These are phyloP conservation scores for Gonioctena quinquepunctata DNA, from an alignment of 1,140 invertebrate genomes.

Conservation along the genomic window DNA sequence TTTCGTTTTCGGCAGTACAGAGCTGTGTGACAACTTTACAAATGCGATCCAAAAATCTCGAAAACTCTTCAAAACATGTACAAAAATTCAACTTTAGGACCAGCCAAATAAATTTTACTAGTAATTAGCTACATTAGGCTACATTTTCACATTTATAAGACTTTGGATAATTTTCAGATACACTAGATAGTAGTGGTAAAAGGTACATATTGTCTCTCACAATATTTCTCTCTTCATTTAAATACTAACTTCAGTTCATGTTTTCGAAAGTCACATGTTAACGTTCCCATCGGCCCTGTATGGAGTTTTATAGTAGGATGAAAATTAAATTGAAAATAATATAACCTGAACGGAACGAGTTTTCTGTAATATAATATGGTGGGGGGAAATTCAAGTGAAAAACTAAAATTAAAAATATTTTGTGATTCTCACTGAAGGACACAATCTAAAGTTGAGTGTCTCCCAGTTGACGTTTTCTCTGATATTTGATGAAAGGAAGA, in stretches of 20 bases:
- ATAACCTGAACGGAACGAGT: too few relatives aligned
- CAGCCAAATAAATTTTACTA: conserved; percentile 16
- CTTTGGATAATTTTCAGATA: background rate
- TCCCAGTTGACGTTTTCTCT: too few relatives aligned
- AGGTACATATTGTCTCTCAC: conserved; percentile 16
- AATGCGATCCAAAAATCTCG: conserved; percentile 25
- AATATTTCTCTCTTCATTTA: background rate
- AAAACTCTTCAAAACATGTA: background rate
- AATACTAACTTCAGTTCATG: too few relatives aligned
- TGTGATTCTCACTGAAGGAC: too few relatives aligned
- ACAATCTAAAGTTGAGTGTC: too few relatives aligned
- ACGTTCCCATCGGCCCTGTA: too few relatives aligned
- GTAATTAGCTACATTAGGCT: conserved; percentile 26
- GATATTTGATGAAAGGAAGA: background rate
- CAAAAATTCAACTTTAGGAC: background rate
- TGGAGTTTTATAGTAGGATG: too few relatives aligned
- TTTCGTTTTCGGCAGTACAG: conserved; percentile 30
- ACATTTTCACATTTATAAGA: conserved; percentile 16
- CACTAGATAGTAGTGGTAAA: conserved; percentile 14
- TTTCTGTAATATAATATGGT: too few relatives aligned
- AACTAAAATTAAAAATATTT: too few relatives aligned
- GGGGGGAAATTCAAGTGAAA: too few relatives aligned
- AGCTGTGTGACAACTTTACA: conserved; percentile 38
- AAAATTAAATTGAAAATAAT: too few relatives aligned
- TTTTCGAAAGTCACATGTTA: too few relatives aligned